Conservation (phyloP, 92 coral and sea anemone species). For the Paragorgia papillata region DNA sequence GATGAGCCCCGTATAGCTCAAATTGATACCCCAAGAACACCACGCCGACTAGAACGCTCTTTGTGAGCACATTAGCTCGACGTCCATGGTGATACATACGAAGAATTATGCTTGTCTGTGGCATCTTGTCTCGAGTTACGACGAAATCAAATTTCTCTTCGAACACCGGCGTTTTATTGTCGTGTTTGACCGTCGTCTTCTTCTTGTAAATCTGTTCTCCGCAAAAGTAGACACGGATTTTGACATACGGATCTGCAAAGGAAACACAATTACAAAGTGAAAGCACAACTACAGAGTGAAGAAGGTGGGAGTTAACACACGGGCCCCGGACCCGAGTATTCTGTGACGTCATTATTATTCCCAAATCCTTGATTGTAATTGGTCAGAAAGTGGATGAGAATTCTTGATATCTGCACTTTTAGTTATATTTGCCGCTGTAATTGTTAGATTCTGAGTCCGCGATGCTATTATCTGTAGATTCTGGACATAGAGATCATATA, state of each 20-base stretch:
- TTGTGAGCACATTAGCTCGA: conserved; percentile 44
- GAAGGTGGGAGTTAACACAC: no score
- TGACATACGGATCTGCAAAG: conserved; percentile 80
- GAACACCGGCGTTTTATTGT: conserved; percentile 66
- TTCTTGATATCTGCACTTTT: no score
- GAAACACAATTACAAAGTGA: no score
- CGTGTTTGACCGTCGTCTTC: conserved; percentile 67
- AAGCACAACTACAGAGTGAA: no score
- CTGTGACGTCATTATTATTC: no score
- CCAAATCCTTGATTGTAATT: no score
- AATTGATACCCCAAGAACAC: conserved; percentile 85
- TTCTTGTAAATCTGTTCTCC: conserved; percentile 70
- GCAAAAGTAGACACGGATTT: conserved; percentile 71
- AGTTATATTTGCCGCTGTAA: no score
- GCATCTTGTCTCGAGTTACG: conserved; percentile 79
- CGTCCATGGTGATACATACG: conserved; percentile 77
- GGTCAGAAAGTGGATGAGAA: no score
- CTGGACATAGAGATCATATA: no score
- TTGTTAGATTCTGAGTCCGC: no score
- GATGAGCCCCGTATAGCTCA: conserved; percentile 50
- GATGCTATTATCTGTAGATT: no score
- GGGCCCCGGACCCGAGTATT: no score
- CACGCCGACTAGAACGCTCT: conserved; percentile 67
- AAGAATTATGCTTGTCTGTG: conserved; percentile 75
- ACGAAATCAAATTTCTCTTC: conserved; percentile 74